Percentiles rank a stretch among this genome's conserved stretches.
Conservation (phyloP, 2,888 invertebrate genomes). For the Pyralis farinalis region DNA sequence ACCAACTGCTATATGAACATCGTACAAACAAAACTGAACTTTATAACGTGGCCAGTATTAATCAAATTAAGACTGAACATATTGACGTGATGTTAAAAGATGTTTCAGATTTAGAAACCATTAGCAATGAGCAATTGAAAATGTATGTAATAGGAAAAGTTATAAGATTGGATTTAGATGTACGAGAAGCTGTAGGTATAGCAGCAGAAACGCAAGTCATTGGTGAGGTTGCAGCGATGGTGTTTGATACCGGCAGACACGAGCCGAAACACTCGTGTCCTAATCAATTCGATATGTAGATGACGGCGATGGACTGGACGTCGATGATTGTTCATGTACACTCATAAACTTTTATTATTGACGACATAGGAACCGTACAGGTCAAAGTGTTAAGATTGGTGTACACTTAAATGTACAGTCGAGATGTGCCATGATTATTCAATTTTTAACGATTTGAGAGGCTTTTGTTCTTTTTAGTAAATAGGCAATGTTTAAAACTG, state of each 20-base stretch:
- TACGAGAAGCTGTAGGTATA: neutral
- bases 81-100: neutral
- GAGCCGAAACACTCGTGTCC: conserved; percentile 46
- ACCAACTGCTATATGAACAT: neutral
- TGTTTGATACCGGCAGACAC: conserved; percentile 51
- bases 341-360: conserved; percentile 7
- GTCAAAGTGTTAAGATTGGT: too few species aligned
- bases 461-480: too few species aligned
- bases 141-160: neutral
- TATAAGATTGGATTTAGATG: neutral
- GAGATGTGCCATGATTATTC: too few species aligned
- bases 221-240: conserved; percentile 46
- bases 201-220: conserved; percentile 45
- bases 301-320: conserved; percentile 4
- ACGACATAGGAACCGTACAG: too few species aligned
- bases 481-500: too few species aligned
- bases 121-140: neutral
- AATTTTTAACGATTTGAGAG: too few species aligned
- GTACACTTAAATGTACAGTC: too few species aligned
- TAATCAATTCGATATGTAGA: conserved; percentile 48
- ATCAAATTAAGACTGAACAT: conserved; percentile 8
- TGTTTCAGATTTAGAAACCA: neutral
- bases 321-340: conserved; percentile 7
- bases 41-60: neutral
- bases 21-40: neutral